Evolutionary conservation across 2,113 vertebrate species (phyloP), one percentile per base, ranked within the genome.

Genomic region (Eurypyga helias): DNA sequence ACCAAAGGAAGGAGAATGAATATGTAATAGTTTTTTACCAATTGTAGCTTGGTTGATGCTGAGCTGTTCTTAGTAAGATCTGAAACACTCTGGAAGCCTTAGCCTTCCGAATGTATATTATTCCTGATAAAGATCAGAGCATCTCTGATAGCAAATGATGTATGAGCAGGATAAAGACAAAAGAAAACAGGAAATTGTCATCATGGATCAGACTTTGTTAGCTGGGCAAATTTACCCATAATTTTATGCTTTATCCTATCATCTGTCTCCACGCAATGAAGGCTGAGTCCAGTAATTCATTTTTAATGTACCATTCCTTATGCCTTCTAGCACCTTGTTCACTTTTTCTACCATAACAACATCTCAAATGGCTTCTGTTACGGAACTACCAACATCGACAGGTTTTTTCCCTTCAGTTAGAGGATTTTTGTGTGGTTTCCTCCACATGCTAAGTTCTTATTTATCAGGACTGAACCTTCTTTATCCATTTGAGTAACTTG

Each of bases 161-260:
- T 76, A 96, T 62, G 81, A 87, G 71, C 57, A 89, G 61, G 70
- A 82, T 87, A 95, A 96, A 92, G 70, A 70, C 75, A 87, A 80
- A 83, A 92, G 91, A 96, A 94, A 93, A 94, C 77, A 95, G 89
- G 93, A 95, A 95, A 96, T 90, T 92, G 91, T 89, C 80, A 87
- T 82, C 54, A 62, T 26, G 45, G 92, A 82, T 87, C 90, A 92
- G 86, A 92, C 76, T 78, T 90, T 18, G 73, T 94, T 93, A 96
- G 86, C 64, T 84, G 48, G 52, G 38, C 33, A 86, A 83, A 48
- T 55, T 86, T 92, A 43, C n/a, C 85, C 72, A 64, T 43, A 69
- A 87, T 91, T 54, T 91, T 91, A 34, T 25, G 31, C 66, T 79
- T 91, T 75, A 79, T 91, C 36, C 70, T 77, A 54, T 52, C 20